Percentiles rank a stretch among this genome's conserved stretches.
Conservation (phyloP, 2,888 invertebrate species). For the Microctonus brassicae region DNA sequence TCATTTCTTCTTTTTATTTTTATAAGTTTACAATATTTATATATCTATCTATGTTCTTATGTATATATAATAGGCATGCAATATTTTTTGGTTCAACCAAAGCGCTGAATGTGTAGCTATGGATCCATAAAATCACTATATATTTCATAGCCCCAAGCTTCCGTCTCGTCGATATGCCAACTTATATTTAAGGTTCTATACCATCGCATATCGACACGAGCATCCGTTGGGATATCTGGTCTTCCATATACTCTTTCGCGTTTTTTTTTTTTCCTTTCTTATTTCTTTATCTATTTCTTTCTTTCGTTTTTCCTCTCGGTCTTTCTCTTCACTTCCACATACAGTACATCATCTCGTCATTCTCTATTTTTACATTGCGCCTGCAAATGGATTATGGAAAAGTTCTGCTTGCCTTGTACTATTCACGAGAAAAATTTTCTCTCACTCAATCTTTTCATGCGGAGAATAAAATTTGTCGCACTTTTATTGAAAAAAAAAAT, state of each 20-base stretch:
- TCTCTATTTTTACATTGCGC: not conserved
- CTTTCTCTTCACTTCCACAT: not conserved
- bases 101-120: conserved; percentile 7
- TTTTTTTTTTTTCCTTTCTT: not conserved
- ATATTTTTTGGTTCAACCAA: not conserved
- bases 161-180: conserved; percentile 19
- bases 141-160: conserved; percentile 19
- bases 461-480: conserved; percentile 2
- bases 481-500: conserved; percentile 12
- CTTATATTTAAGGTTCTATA: conserved; percentile 17
- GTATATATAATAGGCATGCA: conserved; percentile 1
- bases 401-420: conserved; percentile 9
- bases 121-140: conserved; percentile 16
- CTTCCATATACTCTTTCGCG: conserved; percentile 2
- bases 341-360: not conserved
- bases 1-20: not conserved
- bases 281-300: not conserved
- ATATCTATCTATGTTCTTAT: not conserved
- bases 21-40: not conserved
- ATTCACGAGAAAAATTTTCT: conserved; percentile 13
- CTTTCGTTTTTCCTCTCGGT: not conserved
- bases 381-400: conserved; percentile 26
- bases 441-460: conserved; percentile 6
- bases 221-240: conserved; percentile 19
- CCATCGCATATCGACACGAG: conserved; percentile 17